Percentiles rank a stretch among this genome's conserved stretches.
Conservation (phyloP, 2,888 invertebrate species). For the Trilocha varians region DNA sequence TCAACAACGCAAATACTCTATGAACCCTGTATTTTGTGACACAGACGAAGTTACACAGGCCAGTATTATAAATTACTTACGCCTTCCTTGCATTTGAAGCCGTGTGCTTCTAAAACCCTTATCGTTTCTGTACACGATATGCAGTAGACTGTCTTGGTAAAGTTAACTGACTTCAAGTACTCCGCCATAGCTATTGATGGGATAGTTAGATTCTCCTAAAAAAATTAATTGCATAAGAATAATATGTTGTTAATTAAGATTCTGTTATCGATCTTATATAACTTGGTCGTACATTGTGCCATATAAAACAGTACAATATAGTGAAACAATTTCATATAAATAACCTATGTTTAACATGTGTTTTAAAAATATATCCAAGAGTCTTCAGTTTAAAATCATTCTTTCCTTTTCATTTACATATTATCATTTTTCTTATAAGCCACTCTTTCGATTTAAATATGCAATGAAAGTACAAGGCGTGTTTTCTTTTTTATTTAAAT, state of each 20-base stretch:
- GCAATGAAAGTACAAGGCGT: no score
- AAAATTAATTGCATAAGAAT: constrained; percentile 14
- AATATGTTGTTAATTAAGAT: constrained; percentile 36
- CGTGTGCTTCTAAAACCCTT: constrained; percentile 43
- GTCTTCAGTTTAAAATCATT: no score
- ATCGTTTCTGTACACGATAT: constrained; percentile 49
- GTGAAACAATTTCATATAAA: no score
- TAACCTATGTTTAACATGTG: no score
- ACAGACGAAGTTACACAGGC: not conserved
- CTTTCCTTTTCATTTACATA: no score
- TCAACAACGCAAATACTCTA: no score
- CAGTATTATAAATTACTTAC: constrained; percentile 36
- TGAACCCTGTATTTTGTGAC: constrained; percentile 4
- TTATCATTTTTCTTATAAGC: no score
- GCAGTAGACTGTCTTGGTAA: constrained; percentile 63
- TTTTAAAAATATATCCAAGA: no score
- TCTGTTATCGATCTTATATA: constrained; percentile 51
- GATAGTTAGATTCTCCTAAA: constrained; percentile 59
- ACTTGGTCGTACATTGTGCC: no score
- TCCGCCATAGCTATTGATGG: constrained; percentile 66
- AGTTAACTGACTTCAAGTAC: constrained; percentile 66
- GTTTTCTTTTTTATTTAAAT: no score
- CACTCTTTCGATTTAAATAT: no score
- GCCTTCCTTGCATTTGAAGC: constrained; percentile 51
- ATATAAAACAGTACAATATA: no score